phyloP scores from a whole-genome alignment of 2,113 vertebrate species.

The Oxyura jamaicensis region DNA sequence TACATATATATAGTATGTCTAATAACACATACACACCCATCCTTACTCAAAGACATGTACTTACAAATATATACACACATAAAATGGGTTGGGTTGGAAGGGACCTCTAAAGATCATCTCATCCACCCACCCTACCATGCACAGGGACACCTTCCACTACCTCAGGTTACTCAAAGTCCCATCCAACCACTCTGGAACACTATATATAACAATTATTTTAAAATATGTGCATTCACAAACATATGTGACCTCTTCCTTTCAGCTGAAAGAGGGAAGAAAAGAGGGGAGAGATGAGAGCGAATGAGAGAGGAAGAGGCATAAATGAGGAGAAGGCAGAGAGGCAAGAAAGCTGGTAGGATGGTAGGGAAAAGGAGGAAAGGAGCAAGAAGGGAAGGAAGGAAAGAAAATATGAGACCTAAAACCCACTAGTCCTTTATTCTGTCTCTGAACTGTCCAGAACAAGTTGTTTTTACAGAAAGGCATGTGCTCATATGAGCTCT shows the following conservation, averaged over 20 bases:
- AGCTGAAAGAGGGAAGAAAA: neutral
- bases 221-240: neutral
- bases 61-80: neutral
- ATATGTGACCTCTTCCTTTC: neutral
- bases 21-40: neutral
- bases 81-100: too few relatives aligned
- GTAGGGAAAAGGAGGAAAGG: neutral
- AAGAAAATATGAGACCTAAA: neutral
- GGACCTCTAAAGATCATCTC: too few relatives aligned
- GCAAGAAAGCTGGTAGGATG: neutral
- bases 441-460: neutral
- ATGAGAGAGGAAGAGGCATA: neutral
- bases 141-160: neutral
- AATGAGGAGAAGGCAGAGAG: neutral
- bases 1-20: neutral
- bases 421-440: neutral
- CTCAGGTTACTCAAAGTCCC: neutral
- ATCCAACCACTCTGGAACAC: neutral
- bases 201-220: neutral
- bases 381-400: neutral
- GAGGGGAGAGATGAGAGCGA: neutral
- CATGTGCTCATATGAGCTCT: rapidly evolving
- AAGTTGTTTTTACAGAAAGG: neutral
- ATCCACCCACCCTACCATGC: too few relatives aligned
- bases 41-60: neutral